phyloP scores from a whole-genome alignment of 2,113 vertebrate genomes.

The Gracilinanus agilis region DNA sequence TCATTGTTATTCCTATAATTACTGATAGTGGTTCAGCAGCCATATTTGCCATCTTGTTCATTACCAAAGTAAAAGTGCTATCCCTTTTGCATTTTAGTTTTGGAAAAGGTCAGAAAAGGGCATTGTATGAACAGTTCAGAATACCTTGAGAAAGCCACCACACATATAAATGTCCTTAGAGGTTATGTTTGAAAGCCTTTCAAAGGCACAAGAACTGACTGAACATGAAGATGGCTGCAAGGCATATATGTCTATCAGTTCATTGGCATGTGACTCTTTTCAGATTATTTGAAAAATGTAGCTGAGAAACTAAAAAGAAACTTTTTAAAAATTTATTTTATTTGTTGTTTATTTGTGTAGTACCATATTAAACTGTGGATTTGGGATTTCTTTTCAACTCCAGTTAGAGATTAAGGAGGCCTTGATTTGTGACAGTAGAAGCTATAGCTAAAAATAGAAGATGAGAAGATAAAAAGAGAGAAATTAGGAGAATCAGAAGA shows the following conservation, averaged over 20 bases:
- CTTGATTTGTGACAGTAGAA: background rate
- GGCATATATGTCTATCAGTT: background rate
- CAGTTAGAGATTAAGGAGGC: background rate
- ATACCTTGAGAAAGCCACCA: background rate
- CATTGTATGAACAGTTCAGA: background rate
- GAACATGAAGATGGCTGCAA: background rate
- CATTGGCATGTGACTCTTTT: background rate
- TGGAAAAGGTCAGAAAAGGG: background rate
- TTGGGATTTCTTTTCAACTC: background rate
- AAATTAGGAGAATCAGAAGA: background rate
- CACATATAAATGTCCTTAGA: background rate
- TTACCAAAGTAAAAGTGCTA: background rate
- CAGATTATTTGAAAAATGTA: background rate
- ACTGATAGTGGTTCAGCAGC: background rate
- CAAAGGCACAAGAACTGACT: background rate
- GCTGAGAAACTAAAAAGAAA: background rate
- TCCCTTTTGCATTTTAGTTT: background rate
- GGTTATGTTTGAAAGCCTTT: background rate
- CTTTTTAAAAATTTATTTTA: no score
- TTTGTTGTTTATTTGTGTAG: background rate
- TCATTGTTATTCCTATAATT: background rate
- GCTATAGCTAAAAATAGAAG: background rate
- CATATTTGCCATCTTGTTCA: background rate
- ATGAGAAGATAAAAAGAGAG: background rate
- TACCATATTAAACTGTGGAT: background rate